Base-by-base conservation (phyloP, 2,888 invertebrate genomes). In the Salpingus planirostris region DNA sequence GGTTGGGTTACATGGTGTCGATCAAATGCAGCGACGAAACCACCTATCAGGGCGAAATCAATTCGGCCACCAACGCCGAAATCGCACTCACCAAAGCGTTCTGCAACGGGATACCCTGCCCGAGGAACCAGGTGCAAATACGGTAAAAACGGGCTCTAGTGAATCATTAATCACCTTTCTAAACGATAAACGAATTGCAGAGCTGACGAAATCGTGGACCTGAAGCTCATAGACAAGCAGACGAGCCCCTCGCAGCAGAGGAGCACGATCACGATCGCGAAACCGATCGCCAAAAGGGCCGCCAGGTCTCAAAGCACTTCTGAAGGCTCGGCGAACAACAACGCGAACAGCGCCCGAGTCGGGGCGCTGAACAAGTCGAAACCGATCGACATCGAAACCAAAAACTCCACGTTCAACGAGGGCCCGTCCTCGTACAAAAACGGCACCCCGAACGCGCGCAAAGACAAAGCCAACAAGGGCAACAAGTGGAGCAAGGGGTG, bases 1-100 rank as follows among this genome's bases (percentile, higher is more conserved):
- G 77, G 76, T 61, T 81, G 42, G 91, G 90, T 29, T 84, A 79
- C 60, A 78, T 82, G 45, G 86, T 92, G 43, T 87, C 90, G 11
- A 78, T 91, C 38, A 80, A 83, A 59, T 89, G 89, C 62, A 76
- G 76, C 13, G 78, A 80, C 37, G 75, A 77, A 25, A 62, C 85
- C 40, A 88, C 79, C 38, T 91, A 84, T 59, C 90, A 91, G 65
- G 87, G 80, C 10, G 71, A 73, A 54, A 89, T 92, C 41, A 66
- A 76, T 32, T 73, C 76, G 50, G 80, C 88, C 13, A 82, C 85
- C 51, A 76, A 76, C 29, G 66, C 68, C 24, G 73, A 75, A 27
- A 75, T 92, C 42, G 83, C 84, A 2, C 72, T 92, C 35, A 74
- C 74, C 6, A 80, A 85, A 59, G 81, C 85, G 8, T 90, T 87